phyloP scores from a whole-genome alignment of 37 sponge, comb jelly and placozoan genomes.

The Eunapius fragilis region DNA sequence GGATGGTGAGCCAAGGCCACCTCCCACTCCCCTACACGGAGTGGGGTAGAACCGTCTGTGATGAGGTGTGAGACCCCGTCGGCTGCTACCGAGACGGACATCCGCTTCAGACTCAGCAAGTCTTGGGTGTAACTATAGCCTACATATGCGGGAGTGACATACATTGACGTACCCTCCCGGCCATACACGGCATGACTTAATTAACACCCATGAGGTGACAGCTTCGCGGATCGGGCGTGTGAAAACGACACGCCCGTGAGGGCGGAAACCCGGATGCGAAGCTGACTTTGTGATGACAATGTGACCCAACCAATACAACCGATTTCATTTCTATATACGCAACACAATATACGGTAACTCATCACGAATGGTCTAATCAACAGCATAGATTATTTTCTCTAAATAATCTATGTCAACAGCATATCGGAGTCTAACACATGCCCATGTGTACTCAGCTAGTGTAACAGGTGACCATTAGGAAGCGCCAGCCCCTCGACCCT shows the following conservation, averaged over 20 bases:
- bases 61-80: not conserved
- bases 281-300: not conserved
- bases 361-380: not conserved
- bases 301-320: not conserved
- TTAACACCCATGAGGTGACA: too few species aligned
- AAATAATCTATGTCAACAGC: too few species aligned
- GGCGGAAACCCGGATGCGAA: too few species aligned
- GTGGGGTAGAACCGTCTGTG: constrained; percentile 9
- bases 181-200: too few species aligned
- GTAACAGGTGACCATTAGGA: not conserved
- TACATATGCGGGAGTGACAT: not conserved
- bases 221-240: too few species aligned
- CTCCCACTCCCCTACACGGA: constrained; percentile 2
- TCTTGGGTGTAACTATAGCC: constrained; percentile 13
- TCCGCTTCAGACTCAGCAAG: constrained; percentile 4
- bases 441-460: not conserved
- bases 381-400: too few species aligned
- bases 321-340: not conserved
- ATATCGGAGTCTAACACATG: not conserved
- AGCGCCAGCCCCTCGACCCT: constrained; percentile 4
- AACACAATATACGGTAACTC: not conserved
- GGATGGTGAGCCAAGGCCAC: constrained; percentile 2
- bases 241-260: too few species aligned
- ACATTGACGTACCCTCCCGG: too few species aligned
- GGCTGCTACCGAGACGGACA: not conserved